These are phyloP conservation scores for Heliangelus exortis DNA, from an alignment of 2,797 vertebrate species.

Conservation along the genomic window DNA sequence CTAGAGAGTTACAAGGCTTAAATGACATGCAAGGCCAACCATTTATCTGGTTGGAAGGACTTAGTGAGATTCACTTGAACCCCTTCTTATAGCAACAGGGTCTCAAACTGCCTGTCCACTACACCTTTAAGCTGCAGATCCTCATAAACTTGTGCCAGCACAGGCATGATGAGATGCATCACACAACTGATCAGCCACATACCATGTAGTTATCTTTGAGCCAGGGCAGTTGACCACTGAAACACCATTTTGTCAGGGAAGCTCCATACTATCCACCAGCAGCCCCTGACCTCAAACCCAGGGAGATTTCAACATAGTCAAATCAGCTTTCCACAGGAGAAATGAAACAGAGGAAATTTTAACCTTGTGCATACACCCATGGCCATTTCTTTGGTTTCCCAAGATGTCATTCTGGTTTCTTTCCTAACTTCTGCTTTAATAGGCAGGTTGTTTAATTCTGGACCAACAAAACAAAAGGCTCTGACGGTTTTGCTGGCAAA, in stretches of 20 bases:
- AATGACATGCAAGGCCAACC: neutral
- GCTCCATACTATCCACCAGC: neutral
- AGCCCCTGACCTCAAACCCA: neutral
- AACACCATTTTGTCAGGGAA: neutral
- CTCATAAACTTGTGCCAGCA: neutral
- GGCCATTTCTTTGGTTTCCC: neutral
- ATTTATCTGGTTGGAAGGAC: neutral
- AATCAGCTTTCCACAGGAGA: neutral
- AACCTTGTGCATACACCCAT: accelerated
- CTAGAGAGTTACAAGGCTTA: neutral
- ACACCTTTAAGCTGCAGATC: neutral
- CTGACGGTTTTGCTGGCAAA: neutral
- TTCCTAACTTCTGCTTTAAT: neutral
- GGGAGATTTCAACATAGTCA: neutral
- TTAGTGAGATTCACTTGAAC: neutral
- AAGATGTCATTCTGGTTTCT: neutral
- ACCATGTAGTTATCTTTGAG: neutral
- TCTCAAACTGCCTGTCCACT: neutral
- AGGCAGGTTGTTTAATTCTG: constrained; percentile 1
- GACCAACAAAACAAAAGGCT: neutral
- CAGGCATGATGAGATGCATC: neutral
- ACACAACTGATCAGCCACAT: neutral
- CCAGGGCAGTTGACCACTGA: neutral
- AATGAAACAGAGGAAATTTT: neutral
- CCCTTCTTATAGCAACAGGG: accelerated